These are phyloP conservation scores for Dicrostonyx torquatus DNA, from an alignment of 2,797 vertebrate species.

Conservation along the genomic window DNA sequence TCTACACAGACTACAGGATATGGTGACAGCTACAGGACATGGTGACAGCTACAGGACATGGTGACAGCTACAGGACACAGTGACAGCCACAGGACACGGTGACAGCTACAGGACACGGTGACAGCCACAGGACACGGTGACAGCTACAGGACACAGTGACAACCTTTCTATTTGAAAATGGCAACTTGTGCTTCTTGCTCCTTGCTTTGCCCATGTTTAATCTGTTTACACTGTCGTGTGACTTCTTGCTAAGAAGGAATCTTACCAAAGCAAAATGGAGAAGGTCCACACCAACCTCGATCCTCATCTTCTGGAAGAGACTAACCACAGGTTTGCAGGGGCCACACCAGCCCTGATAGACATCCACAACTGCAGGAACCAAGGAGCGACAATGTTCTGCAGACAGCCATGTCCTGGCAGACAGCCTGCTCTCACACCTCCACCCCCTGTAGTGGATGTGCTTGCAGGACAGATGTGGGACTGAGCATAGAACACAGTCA, in stretches of 20 bases:
- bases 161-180: background rate
- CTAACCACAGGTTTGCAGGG: slow-evolving; percentile 93
- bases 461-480: background rate
- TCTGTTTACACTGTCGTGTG: background rate
- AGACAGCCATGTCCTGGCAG: background rate
- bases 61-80: too few species aligned
- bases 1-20: background rate
- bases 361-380: slow-evolving; percentile 91
- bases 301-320: slow-evolving; percentile 95
- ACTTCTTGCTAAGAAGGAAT: background rate
- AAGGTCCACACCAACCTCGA: slow-evolving; percentile 90
- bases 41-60: background rate
- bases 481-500: background rate
- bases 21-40: background rate
- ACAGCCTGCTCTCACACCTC: background rate
- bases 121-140: background rate
- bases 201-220: background rate
- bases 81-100: background rate
- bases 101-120: background rate
- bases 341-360: slow-evolving; percentile 96
- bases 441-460: background rate
- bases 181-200: background rate
- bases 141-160: background rate
- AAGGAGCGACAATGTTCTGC: background rate
- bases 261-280: slow-evolving; percentile 96